Base-by-base conservation (phyloP, 2,797 vertebrate species). In the Poeciliopsis turneri region DNA sequence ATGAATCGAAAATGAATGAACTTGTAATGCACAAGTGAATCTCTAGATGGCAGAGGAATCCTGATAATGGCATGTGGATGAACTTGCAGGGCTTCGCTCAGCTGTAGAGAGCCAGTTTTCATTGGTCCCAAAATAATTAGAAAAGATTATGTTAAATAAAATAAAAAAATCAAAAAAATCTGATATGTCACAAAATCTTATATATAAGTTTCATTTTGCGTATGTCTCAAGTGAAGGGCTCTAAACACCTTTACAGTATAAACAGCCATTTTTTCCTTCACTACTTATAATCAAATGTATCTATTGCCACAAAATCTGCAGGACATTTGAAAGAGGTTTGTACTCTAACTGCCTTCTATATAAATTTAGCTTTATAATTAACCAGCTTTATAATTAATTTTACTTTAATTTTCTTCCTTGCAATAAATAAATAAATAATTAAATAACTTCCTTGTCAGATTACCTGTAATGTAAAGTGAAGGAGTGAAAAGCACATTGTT, bases 41-140 rank as follows among this genome's bases (percentile, higher is more conserved):
- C 94, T 92, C 90, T 91, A 95, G 94, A 90, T 93, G 93, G 89
- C 74, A 75, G 8, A 2, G 75, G 76, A 86, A 66, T 75, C 87
- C 89, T 76, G 69, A 25, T 30, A 2, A 78, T 92, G 75, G 25
- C 2, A 28, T 20, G 1, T 64, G 57, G 49, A 12, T 39, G 33
- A 30, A 4, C 5, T 57, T 78, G 74, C 41, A 78, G 49, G 55
- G 81, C 64, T 69, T 11, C 3, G 8, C 36, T 33, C n/a, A 49
- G 13, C 39, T 69, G 18, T 43, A 12, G 11, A 43, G 20, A n/a
- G 4, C 25, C 6, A 13, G 68, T 28, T 70, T n/a, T 59, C 13
- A 70, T 12, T n/a, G 68, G n/a, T 7, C 25, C 12, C 41, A 45
- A 28, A 45, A 45, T 13, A 8, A 45, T 16, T n/a, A 1, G 5